These are phyloP conservation scores for Drosophila pruinosa DNA, from an alignment of 1,140 invertebrate species.

Conservation along the genomic window DNA sequence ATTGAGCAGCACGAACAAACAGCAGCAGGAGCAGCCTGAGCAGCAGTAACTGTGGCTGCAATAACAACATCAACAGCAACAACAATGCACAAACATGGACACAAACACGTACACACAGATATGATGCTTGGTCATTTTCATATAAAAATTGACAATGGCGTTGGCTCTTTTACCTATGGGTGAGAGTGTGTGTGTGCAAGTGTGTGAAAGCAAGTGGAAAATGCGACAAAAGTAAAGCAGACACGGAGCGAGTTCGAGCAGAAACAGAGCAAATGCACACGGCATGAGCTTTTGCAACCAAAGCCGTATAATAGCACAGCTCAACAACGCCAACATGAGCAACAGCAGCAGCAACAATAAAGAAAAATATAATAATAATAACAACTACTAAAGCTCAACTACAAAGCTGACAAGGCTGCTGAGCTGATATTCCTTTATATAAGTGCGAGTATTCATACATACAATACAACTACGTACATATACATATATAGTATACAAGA, in stretches of 20 bases:
- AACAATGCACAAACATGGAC: not conserved
- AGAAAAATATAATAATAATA: constrained; percentile 6
- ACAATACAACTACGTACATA: not conserved
- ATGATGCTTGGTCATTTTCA: constrained; percentile 57
- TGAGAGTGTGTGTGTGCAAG: not conserved
- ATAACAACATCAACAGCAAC: constrained; percentile 28
- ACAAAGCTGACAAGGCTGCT: constrained; percentile 58
- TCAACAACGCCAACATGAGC: constrained; percentile 17
- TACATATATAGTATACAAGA: not conserved
- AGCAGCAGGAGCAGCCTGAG: constrained; percentile 6
- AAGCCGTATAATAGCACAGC: constrained; percentile 45
- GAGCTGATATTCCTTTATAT: constrained; percentile 25
- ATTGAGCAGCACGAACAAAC: constrained; percentile 67
- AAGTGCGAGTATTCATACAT: not conserved
- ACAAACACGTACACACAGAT: not conserved
- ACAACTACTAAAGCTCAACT: constrained; percentile 1
- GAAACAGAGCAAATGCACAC: constrained; percentile 36
- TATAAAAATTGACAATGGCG: constrained; percentile 52
- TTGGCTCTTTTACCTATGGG: constrained; percentile 23
- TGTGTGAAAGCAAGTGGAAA: constrained; percentile 64
- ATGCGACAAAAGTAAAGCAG: constrained; percentile 57
- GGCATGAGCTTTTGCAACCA: constrained; percentile 30
- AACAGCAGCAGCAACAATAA: constrained; percentile 2
- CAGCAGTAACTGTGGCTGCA: constrained; percentile 22
- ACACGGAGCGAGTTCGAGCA: constrained; percentile 26